Conservation (phyloP, 2,888 invertebrate genomes). For the Harmothoe impar region DNA sequence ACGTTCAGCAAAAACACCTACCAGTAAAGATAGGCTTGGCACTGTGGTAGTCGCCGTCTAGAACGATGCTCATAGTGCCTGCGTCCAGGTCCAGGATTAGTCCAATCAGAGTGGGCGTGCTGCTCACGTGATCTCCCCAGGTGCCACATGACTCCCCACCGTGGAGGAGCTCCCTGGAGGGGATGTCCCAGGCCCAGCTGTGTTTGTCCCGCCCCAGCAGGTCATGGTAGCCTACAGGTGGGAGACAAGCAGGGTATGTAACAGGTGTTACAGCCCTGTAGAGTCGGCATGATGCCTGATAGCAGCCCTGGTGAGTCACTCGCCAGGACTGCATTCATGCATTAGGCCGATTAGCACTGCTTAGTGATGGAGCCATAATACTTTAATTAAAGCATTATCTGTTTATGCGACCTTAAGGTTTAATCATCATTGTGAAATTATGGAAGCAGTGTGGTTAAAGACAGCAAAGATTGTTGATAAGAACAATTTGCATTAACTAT, state of each 20-base stretch:
- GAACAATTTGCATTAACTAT: too few species aligned
- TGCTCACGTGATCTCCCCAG: background rate
- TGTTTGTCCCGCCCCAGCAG: constrained; percentile 59
- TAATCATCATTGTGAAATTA: too few species aligned
- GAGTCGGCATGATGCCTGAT: too few species aligned
- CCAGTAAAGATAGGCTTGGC: background rate
- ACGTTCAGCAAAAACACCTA: background rate
- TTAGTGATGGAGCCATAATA: too few species aligned
- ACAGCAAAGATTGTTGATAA: too few species aligned
- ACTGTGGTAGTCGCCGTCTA: background rate
- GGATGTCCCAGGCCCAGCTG: constrained; percentile 65
- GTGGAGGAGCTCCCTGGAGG: constrained; percentile 56
- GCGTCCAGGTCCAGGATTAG: constrained; percentile 37
- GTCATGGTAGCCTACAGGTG: constrained; percentile 47
- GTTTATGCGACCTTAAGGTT: too few species aligned
- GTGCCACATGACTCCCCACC: background rate
- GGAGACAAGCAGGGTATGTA: background rate
- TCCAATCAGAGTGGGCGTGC: constrained; percentile 12
- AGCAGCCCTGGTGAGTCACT: too few species aligned
- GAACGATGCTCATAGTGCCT: background rate
- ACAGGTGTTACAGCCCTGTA: background rate
- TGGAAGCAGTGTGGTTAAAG: too few species aligned
- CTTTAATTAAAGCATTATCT: too few species aligned
- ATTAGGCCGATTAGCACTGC: too few species aligned
- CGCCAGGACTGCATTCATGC: too few species aligned